phyloP scores from a whole-genome alignment of 2,888 invertebrate species.

The Thelaira solivaga region DNA sequence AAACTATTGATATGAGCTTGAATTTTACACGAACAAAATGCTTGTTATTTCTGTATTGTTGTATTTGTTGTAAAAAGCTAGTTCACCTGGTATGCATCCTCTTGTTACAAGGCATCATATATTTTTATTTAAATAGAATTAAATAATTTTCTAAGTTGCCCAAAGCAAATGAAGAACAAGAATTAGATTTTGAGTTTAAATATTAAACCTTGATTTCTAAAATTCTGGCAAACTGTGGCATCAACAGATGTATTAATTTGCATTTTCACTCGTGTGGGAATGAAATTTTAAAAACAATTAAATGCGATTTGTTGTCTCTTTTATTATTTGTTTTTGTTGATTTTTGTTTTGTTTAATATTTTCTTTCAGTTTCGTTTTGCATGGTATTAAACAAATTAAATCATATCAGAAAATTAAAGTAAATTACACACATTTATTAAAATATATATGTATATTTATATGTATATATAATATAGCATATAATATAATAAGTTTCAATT shows the following conservation, averaged over 20 bases:
- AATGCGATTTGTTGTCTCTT: conserved; percentile 56
- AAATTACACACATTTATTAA: conserved; percentile 65
- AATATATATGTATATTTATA: conserved; percentile 65
- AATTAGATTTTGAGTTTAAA: too few relatives aligned
- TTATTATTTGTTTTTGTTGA: conserved; percentile 15
- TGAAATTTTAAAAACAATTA: conserved; percentile 53
- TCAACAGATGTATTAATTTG: not conserved
- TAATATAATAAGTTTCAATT: conserved; percentile 44
- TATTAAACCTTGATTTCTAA: too few relatives aligned
- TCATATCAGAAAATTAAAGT: conserved; percentile 47
- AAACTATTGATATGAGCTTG: too few relatives aligned
- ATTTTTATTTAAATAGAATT: too few relatives aligned
- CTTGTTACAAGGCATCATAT: too few relatives aligned
- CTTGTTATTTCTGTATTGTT: too few relatives aligned
- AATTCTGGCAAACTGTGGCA: too few relatives aligned
- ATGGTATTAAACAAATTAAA: conserved; percentile 42
- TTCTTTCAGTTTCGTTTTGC: conserved; percentile 31
- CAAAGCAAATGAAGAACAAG: too few relatives aligned
- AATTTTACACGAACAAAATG: too few relatives aligned
- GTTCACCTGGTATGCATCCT: too few relatives aligned
- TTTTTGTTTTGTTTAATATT: conserved; percentile 19
- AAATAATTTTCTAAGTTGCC: too few relatives aligned
- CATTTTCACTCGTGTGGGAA: conserved; percentile 36
- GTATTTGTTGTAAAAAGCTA: too few relatives aligned
- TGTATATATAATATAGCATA: conserved; percentile 60